These are phyloP conservation scores for Eulithis testata DNA, from an alignment of 2,888 invertebrate genomes.

Conservation along the genomic window DNA sequence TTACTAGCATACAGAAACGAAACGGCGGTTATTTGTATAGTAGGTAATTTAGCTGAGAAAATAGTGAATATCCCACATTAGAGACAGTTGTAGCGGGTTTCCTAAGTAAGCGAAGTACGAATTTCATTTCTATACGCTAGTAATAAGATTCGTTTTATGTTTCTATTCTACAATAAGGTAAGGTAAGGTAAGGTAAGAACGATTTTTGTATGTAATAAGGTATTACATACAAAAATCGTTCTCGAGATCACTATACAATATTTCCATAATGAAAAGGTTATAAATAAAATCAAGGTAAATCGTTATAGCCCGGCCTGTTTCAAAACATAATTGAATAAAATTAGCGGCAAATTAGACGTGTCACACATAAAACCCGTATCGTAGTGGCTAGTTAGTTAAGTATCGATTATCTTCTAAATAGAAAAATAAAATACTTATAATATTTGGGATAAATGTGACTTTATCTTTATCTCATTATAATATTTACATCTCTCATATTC, in stretches of 20 bases:
- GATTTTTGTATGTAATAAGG: no score
- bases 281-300: neutral
- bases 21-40: neutral
- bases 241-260: slow-evolving; percentile 21
- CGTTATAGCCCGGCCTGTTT: slow-evolving; percentile 7
- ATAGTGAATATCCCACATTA: neutral
- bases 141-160: slow-evolving; percentile 8
- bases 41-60: neutral
- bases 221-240: slow-evolving; percentile 20
- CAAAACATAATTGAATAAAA: slow-evolving; percentile 18
- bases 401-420: neutral
- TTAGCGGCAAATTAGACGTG: slow-evolving; percentile 2
- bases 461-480: neutral
- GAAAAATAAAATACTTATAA: neutral
- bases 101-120: neutral
- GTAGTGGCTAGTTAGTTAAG: neutral
- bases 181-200: no score
- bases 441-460: neutral
- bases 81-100: neutral
- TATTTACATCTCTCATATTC: no score
- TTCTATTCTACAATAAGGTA: slow-evolving; percentile 32
- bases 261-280: neutral
- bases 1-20: slow-evolving; percentile 8
- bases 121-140: slow-evolving; percentile 15
- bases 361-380: neutral